Base-by-base conservation (phyloP, 2,888 invertebrate genomes). In the Lasioglossum marginatum region DNA sequence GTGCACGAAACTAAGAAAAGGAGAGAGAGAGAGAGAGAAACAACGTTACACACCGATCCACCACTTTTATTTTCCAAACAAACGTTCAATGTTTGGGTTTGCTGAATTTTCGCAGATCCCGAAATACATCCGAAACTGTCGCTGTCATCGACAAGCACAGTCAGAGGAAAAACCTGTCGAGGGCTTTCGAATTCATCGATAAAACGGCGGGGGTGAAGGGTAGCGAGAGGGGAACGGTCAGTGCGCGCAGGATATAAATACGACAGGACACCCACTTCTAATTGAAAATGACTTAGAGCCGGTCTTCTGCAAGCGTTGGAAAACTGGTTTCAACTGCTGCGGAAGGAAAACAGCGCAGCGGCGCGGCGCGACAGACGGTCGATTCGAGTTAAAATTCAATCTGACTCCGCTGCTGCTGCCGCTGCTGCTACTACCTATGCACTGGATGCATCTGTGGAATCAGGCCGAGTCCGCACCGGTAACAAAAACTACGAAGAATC, bases 371-470 rank as follows among this genome's bases (percentile, higher is more conserved):
- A 76, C 85, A 77, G 80, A 34, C 57, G 77, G 66, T 52, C 90
- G 90, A 88, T 90, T 88, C 87, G 73, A 76, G 86, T 89, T 92
- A 89, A 91, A 91, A 91, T 90, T 89, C 89, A 92, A 92, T 88
- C 85, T 87, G 87, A 88, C 88, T 88, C 76, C n/a, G 57, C n/a
- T n/a, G 23, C 52, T 23, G 23, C 48, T 23, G 52, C 10, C n/a
- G 52, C 52, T 3, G 57, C 57, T 6, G 77, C 73, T 75, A 73
- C 83, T 60, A 23, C 68, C 81, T 73, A 66, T 79, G 82, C 63
- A 34, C 77, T 75, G 82, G 75, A 66, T 81, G 85, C 85, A 87
- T 83, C 84, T 85, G 83, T 76, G 84, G 75, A 76, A 81, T 48
- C 77, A 37, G 40, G 37, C 77, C 75, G 78, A 45, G 83, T 78